Percentiles rank a stretch among this genome's conserved stretches.
Evolutionary conservation across 37 sponge, comb jelly and placozoan genomes (phyloP).

Genomic region (Petrosia ficiformis): DNA sequence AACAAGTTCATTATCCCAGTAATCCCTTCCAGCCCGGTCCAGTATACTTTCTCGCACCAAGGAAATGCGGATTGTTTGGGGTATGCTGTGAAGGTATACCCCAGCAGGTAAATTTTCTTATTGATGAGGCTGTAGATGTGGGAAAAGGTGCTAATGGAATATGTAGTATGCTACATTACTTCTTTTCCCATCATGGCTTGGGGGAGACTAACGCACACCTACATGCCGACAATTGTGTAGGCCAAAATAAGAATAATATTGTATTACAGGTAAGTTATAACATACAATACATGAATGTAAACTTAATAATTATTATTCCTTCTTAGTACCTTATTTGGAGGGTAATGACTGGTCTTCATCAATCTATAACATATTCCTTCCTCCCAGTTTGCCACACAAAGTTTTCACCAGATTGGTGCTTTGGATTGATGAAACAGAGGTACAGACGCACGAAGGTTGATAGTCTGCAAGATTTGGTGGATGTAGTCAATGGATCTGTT

Average conservation of each 20-base stretch:
- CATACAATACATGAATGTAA: neutral
- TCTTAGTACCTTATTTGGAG: neutral
- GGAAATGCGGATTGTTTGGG: slow-evolving; percentile 64
- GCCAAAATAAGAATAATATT: slow-evolving; percentile 31
- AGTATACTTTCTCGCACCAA: slow-evolving; percentile 63
- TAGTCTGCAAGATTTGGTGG: slow-evolving; percentile 27
- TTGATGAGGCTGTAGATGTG: slow-evolving; percentile 18
- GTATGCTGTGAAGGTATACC: slow-evolving; percentile 65
- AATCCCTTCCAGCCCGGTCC: slow-evolving; percentile 66
- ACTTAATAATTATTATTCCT: neutral
- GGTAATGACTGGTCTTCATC: slow-evolving; percentile 7
- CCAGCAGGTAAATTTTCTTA: slow-evolving; percentile 45
- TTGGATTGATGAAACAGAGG: slow-evolving; percentile 20
- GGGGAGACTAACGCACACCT: neutral
- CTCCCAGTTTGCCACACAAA: slow-evolving; percentile 34
- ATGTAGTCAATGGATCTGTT: slow-evolving; percentile 14
- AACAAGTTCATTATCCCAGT: slow-evolving; percentile 61
- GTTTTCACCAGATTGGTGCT: slow-evolving; percentile 39
- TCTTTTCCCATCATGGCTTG: slow-evolving; percentile 9
- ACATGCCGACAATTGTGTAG: slow-evolving; percentile 24
- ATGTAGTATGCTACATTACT: slow-evolving; percentile 21
- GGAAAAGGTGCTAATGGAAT: slow-evolving; percentile 31
- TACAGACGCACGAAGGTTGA: slow-evolving; percentile 11
- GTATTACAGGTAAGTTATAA: neutral
- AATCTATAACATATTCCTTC: slow-evolving; percentile 7